Evolutionary conservation across 2,113 vertebrate genomes (phyloP).

Genomic region (Bufo bufo): DNA sequence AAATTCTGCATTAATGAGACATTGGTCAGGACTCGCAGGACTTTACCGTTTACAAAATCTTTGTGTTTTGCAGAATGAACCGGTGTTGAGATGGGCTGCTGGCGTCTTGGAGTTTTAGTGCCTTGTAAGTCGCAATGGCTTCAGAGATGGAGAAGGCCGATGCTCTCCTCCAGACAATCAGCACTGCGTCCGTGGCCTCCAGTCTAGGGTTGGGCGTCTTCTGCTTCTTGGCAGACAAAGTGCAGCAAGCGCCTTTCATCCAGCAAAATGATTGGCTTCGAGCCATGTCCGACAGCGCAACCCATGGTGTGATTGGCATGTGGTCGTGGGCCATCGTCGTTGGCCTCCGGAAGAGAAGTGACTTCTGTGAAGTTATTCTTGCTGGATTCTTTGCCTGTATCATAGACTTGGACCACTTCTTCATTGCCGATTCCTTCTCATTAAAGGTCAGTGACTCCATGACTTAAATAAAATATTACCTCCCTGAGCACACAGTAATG

Average conservation of each 20-base stretch:
- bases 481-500: neutral
- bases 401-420: constrained; percentile 93
- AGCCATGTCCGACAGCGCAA: constrained; percentile 84
- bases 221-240: constrained; percentile 83
- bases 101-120: constrained; percentile 56
- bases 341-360: constrained; percentile 88
- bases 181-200: constrained; percentile 84
- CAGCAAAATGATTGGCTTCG: constrained; percentile 89
- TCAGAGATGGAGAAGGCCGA: constrained; percentile 88
- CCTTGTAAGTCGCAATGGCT: constrained; percentile 74
- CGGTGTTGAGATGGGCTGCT: constrained; percentile 51
- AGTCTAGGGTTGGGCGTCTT: constrained; percentile 86
- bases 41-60: too few species aligned
- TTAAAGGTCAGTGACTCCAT: constrained; percentile 79
- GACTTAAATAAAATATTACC: neutral
- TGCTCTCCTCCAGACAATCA: constrained; percentile 88
- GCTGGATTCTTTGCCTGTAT: constrained; percentile 89
- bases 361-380: constrained; percentile 86
- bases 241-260: constrained; percentile 80
- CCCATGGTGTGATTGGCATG: constrained; percentile 86
- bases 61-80: constrained; percentile 63
- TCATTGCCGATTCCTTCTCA: constrained; percentile 87
- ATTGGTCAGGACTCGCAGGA: too few species aligned
- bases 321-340: constrained; percentile 95
- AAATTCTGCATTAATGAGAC: too few species aligned